Conservation (phyloP, 2,888 invertebrate genomes). For the Steinernema hermaphroditum region DNA sequence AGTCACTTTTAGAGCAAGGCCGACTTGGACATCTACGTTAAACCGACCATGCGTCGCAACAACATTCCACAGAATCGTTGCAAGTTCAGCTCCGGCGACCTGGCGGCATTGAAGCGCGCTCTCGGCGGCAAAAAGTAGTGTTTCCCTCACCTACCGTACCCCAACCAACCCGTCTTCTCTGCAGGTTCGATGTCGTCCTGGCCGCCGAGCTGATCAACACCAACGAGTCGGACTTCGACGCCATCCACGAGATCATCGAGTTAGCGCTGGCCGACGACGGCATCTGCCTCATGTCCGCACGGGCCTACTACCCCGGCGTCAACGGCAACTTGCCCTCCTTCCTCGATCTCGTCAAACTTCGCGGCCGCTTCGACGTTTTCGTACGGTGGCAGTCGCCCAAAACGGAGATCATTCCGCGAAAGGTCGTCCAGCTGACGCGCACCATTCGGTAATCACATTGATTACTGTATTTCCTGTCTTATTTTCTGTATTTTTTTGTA, state of each 20-base stretch:
- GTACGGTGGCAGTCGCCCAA: conserved; percentile 52
- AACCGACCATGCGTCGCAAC: conserved; percentile 56
- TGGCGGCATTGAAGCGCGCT: conserved; percentile 44
- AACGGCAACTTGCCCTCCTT: conserved; percentile 54
- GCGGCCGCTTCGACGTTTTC: conserved; percentile 55
- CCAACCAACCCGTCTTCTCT: not conserved
- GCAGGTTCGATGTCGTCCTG: conserved; percentile 58
- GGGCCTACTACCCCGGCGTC: conserved; percentile 53
- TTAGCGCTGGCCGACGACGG: conserved; percentile 52
- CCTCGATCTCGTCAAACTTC: conserved; percentile 50
- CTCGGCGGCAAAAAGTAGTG: conserved; percentile 50
- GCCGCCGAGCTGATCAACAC: conserved; percentile 59
- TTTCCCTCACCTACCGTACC: not conserved
- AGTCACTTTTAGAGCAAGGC: conserved; percentile 46
- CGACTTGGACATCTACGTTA: conserved; percentile 47
- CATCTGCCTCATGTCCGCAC: conserved; percentile 59
- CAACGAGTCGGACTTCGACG: conserved; percentile 49
- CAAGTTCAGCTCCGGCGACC: conserved; percentile 50
- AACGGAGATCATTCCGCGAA: conserved; percentile 41
- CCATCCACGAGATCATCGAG: conserved; percentile 55
- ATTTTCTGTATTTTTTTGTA: not conserved
- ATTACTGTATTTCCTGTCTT: not conserved
- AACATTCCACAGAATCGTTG: conserved; percentile 52
- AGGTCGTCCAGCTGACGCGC: conserved; percentile 45
- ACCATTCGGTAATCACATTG: conserved; percentile 37